A percentile compares a stretch with the other conserved stretches of the same genome.
phyloP scores from a whole-genome alignment of 2,888 invertebrate genomes.

The Sceliomorpha sp. region DNA sequence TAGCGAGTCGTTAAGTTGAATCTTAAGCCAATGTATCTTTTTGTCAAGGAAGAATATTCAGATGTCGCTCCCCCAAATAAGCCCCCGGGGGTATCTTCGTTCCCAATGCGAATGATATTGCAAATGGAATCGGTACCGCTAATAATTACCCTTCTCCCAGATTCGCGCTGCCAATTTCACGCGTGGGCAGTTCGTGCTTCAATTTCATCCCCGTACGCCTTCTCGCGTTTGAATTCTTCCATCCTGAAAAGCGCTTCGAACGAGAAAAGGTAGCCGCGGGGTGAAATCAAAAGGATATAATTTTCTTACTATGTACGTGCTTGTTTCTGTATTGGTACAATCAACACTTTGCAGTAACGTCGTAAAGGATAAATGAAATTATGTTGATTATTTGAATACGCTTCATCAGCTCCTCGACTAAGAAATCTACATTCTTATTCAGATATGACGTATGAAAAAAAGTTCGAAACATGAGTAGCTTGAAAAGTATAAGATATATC shows the following conservation, averaged over 20 bases:
- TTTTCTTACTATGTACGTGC: constrained; percentile 43
- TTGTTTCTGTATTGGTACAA: constrained; percentile 44
- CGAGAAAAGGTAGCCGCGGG: constrained; percentile 52
- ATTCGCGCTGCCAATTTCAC: constrained; percentile 70
- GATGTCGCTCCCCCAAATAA: constrained; percentile 51
- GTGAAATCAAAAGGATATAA: constrained; percentile 56
- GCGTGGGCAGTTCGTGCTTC: constrained; percentile 69
- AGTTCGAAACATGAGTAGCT: too few species aligned
- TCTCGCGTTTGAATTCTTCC: constrained; percentile 57
- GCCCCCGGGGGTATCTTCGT: constrained; percentile 36
- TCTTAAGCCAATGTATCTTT: constrained; percentile 25
- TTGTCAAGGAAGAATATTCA: constrained; percentile 43
- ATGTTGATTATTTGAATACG: too few species aligned
- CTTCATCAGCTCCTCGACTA: too few species aligned
- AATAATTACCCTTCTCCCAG: constrained; percentile 75
- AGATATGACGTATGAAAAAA: too few species aligned
- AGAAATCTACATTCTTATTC: too few species aligned
- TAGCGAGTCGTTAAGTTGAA: too few species aligned
- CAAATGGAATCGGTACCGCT: constrained; percentile 69
- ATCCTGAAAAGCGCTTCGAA: constrained; percentile 53
- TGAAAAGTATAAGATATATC: too few species aligned
- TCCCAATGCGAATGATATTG: constrained; percentile 53
- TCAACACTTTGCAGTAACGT: constrained; percentile 36
- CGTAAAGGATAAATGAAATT: constrained; percentile 12
- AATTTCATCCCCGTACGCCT: constrained; percentile 61